Evolutionary conservation across 1,140 invertebrate species (phyloP).

Genomic region (Diploscapter pachys): DNA sequence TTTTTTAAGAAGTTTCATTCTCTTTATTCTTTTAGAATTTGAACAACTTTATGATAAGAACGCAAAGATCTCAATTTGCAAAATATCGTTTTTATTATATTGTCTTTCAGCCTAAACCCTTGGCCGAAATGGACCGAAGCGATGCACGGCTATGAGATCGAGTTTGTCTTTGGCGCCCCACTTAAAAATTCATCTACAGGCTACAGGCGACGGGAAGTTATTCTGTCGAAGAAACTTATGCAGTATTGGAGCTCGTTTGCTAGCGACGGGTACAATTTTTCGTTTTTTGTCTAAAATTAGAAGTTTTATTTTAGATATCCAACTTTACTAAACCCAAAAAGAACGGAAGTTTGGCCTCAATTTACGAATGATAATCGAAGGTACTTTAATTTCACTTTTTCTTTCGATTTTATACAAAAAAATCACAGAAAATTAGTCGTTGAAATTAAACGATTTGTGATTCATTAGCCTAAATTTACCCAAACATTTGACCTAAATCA

Average conservation of each 20-base stretch:
- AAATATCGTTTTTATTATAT: neutral
- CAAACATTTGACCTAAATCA: neutral
- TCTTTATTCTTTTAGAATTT: neutral
- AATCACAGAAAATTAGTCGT: too few relatives aligned
- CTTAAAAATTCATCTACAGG: slow-evolving; percentile 3
- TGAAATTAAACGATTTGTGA: slow-evolving; percentile 8
- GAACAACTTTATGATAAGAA: neutral
- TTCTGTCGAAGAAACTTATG: slow-evolving; percentile 53
- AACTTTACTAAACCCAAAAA: slow-evolving; percentile 15
- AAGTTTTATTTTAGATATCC: slow-evolving; percentile 25
- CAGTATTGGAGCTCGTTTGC: slow-evolving; percentile 44
- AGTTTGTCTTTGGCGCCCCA: slow-evolving; percentile 56
- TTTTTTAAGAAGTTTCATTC: too few relatives aligned
- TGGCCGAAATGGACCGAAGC: slow-evolving; percentile 95
- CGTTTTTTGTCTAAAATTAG: slow-evolving; percentile 5
- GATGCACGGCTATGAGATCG: slow-evolving; percentile 76
- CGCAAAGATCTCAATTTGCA: neutral
- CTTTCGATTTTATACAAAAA: too few relatives aligned
- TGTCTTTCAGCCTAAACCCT: slow-evolving; percentile 66
- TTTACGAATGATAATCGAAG: neutral
- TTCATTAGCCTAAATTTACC: neutral
- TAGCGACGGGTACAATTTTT: slow-evolving; percentile 11
- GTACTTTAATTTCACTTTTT: too few relatives aligned
- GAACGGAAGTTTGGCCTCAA: slow-evolving; percentile 49
- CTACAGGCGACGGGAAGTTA: slow-evolving; percentile 19